Conservation (phyloP, 2,797 vertebrate species). For the Cottoperca gobio region DNA sequence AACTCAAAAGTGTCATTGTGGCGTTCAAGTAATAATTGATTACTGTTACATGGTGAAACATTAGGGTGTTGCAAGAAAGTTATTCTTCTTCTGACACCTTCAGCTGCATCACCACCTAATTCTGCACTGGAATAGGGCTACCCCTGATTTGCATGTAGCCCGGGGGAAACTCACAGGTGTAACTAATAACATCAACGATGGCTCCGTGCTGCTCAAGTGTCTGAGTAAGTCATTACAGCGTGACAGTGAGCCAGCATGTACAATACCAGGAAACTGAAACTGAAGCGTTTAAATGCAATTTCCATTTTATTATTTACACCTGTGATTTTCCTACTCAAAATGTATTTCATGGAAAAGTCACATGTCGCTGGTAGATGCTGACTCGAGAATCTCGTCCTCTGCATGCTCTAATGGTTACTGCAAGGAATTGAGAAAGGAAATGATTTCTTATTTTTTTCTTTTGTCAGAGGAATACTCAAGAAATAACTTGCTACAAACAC, state of each 20-base stretch:
- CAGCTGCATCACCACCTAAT: neutral
- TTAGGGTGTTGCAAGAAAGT: neutral
- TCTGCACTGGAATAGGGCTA: neutral
- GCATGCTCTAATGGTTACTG: neutral
- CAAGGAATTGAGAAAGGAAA: neutral
- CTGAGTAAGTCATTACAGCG: too few species aligned
- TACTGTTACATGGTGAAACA: neutral
- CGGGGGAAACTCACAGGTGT: too few species aligned
- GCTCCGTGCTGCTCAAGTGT: too few species aligned
- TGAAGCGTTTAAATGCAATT: neutral
- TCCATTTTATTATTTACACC: neutral
- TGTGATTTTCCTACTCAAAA: neutral
- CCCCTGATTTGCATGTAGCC: neutral
- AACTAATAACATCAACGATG: too few species aligned
- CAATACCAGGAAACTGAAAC: too few species aligned
- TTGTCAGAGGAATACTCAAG: constrained; percentile 5
- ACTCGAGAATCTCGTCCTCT: neutral
- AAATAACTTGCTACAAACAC: neutral
- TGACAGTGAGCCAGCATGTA: too few species aligned
- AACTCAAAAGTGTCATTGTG: neutral
- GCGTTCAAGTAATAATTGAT: neutral
- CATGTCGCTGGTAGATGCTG: neutral
- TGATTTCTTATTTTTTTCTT: neutral
- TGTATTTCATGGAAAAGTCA: neutral
- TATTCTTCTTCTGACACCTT: neutral